Evolutionary conservation across 2,797 vertebrate species (phyloP).

Genomic region (Diplodus puntazzo): DNA sequence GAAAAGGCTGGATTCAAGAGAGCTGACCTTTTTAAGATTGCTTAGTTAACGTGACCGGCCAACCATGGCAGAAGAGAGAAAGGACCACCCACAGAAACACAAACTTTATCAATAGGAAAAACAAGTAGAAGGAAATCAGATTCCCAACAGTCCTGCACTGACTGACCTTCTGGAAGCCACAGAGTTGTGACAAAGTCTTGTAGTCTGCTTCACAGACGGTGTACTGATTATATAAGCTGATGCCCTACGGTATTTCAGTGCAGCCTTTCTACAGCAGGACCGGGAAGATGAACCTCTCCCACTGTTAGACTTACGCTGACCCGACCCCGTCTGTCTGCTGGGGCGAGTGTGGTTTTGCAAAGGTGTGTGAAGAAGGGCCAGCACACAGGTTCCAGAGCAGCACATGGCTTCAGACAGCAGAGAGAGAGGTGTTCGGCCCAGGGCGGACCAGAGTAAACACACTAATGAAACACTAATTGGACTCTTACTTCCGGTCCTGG

Average conservation of each 20-base stretch:
- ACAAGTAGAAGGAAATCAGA: conserved; percentile 11
- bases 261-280: conserved; percentile 9
- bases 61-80: conserved; percentile 19
- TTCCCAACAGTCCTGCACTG: neutral
- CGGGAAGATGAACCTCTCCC: conserved; percentile 30
- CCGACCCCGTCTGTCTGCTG: conserved; percentile 31
- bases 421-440: conserved; percentile 37
- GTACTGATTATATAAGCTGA: conserved; percentile 9
- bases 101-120: conserved; percentile 16
- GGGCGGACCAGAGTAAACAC: conserved; percentile 72
- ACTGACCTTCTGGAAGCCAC: neutral
- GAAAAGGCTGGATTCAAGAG: conserved; percentile 12
- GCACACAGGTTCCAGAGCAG: conserved; percentile 29
- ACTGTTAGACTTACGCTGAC: conserved; percentile 24
- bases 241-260: neutral
- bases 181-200: conserved; percentile 6
- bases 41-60: conserved; percentile 21
- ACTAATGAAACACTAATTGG: conserved; percentile 76
- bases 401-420: conserved; percentile 47
- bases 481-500: conserved; percentile 58
- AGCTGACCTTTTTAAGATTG: conserved; percentile 19
- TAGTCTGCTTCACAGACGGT: neutral
- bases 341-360: conserved; percentile 35
- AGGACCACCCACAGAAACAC: conserved; percentile 31
- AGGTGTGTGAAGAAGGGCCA: conserved; percentile 60